Evolutionary conservation across 2,888 invertebrate genomes (phyloP).

Genomic region (Zhuqinia jingwanae): DNA sequence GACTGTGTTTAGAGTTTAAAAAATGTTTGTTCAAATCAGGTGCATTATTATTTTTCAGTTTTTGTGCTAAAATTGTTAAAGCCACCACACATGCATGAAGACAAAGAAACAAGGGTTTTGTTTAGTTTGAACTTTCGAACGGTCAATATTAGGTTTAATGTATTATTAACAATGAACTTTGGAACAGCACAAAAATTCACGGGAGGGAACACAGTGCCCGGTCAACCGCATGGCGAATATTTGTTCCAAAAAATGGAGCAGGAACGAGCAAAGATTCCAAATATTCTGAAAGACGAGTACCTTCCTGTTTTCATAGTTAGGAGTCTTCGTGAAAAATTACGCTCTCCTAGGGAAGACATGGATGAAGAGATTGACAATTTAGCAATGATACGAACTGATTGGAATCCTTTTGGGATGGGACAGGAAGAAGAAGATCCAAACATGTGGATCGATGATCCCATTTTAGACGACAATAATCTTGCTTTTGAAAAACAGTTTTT

Average conservation of each 20-base stretch:
- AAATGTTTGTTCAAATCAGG: background rate
- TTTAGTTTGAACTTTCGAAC: too few relatives aligned
- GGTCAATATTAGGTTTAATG: too few relatives aligned
- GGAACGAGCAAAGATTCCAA: constrained; percentile 66
- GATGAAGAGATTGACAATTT: background rate
- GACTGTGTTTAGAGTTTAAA: too few relatives aligned
- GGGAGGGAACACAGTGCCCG: too few relatives aligned
- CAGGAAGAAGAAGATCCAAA: background rate
- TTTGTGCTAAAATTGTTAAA: background rate
- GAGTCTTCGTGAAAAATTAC: constrained; percentile 50
- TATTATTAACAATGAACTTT: too few relatives aligned
- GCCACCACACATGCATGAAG: background rate
- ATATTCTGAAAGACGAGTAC: constrained; percentile 59
- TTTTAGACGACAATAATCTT: constrained; percentile 47
- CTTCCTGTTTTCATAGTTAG: constrained; percentile 65
- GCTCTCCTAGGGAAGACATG: background rate
- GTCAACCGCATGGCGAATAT: background rate
- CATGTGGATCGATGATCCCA: constrained; percentile 63
- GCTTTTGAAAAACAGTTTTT: constrained; percentile 58
- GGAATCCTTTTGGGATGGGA: background rate
- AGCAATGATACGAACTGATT: background rate
- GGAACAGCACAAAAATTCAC: too few relatives aligned
- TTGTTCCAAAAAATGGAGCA: constrained; percentile 71
- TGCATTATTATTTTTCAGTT: background rate
- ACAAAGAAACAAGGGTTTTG: too few relatives aligned